These are phyloP conservation scores for Hyles lineata DNA, from an alignment of 2,888 invertebrate genomes.

Conservation along the genomic window DNA sequence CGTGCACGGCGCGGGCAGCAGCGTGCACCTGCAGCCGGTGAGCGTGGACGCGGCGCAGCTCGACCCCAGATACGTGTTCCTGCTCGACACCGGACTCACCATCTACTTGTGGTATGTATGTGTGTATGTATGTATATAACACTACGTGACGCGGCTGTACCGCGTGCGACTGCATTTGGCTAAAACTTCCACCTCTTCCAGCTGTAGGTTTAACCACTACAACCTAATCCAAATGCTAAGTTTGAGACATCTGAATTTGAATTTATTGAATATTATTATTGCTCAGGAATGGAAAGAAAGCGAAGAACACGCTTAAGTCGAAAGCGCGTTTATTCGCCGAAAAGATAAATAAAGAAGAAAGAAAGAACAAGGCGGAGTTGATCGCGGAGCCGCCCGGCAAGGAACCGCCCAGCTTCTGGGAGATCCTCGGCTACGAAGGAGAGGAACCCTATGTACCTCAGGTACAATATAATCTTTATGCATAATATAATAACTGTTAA, in stretches of 20 bases:
- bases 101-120: slow-evolving; percentile 92
- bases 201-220: no score
- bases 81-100: slow-evolving; percentile 93
- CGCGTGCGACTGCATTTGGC: no score
- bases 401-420: slow-evolving; percentile 95
- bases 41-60: slow-evolving; percentile 88
- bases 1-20: slow-evolving; percentile 94
- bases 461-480: slow-evolving; percentile 50
- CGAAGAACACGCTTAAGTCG: slow-evolving; percentile 95
- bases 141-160: no score
- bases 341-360: slow-evolving; percentile 99
- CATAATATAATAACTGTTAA: no score
- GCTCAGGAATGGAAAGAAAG: slow-evolving; percentile 88
- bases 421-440: slow-evolving; percentile 85
- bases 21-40: slow-evolving; percentile 96
- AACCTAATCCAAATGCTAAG: no score
- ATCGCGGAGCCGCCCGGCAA: slow-evolving; percentile 92
- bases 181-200: no score
- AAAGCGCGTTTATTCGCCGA: slow-evolving; percentile 96
- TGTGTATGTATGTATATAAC: no score
- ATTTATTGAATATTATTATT: background rate
- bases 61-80: slow-evolving; percentile 96
- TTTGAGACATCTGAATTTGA: no score
- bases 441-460: slow-evolving; percentile 75
- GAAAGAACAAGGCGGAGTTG: slow-evolving; percentile 97